Base-by-base conservation (phyloP, 2,113 vertebrate genomes). In the Clarias gariepinus region DNA sequence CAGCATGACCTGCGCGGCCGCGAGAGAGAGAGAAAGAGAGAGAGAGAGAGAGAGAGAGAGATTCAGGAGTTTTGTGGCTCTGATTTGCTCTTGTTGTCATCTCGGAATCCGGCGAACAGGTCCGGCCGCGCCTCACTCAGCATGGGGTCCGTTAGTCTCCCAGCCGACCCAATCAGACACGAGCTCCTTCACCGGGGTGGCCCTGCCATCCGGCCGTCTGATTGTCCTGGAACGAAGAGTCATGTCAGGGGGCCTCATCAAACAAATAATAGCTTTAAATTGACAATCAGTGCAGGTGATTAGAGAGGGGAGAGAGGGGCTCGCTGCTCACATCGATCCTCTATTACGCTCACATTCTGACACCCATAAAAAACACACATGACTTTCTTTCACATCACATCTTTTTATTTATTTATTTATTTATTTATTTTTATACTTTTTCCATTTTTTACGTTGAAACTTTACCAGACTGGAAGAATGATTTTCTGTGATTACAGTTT, bases 171-270 rank as follows among this genome's bases (percentile, higher is more conserved):
- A 90, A 90, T 88, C 89, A 90, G 81, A 83, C 21, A 66, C 16
- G n/a, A 30, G 68, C 86, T 83, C 86, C 19, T 86, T 63, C 81
- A 74, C 81, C 61, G 41, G 78, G 81, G 82, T 85, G 84, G 88
- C 85, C 86, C 19, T 66, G 88, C 83, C 73, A n/a, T 85, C 76
- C 76, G 63, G 64, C 73, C 86, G 61, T 55, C 63, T 90, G 89
- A 90, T 90, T 90, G 85, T 86, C 87, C 84, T 77, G 61, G 85
- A 88, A 74, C 69, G 33, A 81, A 53, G 76, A 87, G 64, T 90
- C 89, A 82, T 71, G 79, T 88, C 87, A 89, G 84, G 89, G 88
- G 87, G 89, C 36, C 89, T 90, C 89, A 88, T 90, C 89, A 90
- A 86, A 89, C 81, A 86, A 88, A 88, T 89, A 88, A 88, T 89